Evolutionary conservation across 2,797 vertebrate genomes (phyloP).

Genomic region (Micropoecilia bifurca): DNA sequence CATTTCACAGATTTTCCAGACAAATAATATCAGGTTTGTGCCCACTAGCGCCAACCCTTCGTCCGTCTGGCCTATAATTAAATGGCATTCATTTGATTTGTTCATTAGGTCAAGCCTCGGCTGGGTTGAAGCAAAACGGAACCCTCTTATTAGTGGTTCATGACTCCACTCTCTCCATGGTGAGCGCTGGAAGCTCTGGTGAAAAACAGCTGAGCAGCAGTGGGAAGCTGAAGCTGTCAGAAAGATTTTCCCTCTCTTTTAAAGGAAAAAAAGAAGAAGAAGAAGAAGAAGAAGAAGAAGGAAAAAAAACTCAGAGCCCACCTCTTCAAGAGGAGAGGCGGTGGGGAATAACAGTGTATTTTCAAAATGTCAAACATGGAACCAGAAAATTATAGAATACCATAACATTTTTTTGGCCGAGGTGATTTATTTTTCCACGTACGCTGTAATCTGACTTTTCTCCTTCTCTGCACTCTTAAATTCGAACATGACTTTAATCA

Average conservation of each 20-base stretch:
- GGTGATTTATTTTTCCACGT: slow-evolving; percentile 1
- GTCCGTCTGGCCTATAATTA: slow-evolving; percentile 80
- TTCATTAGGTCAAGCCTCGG: slow-evolving; percentile 81
- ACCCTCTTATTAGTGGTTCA: slow-evolving; percentile 83
- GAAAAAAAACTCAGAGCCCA: slow-evolving; percentile 35
- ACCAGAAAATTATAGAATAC: slow-evolving; percentile 5
- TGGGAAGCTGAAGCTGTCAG: slow-evolving; percentile 45
- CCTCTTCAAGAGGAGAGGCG: slow-evolving; percentile 26
- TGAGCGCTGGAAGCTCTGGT: slow-evolving; percentile 47
- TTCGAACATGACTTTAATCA: slow-evolving; percentile 2
- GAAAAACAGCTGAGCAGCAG: slow-evolving; percentile 63
- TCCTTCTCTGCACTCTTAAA: background rate
- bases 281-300: too few species aligned
- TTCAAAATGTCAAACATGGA: slow-evolving; percentile 12
- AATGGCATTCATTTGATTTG: slow-evolving; percentile 82
- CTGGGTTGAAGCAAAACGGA: slow-evolving; percentile 70
- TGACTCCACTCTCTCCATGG: slow-evolving; percentile 75
- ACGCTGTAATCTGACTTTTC: background rate
- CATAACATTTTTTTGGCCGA: background rate
- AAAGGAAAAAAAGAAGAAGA: background rate
- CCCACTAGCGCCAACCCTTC: slow-evolving; percentile 77
- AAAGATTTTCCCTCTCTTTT: slow-evolving; percentile 61
- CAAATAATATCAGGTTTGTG: slow-evolving; percentile 82
- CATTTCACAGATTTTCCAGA: slow-evolving; percentile 82
- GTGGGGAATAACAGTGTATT: slow-evolving; percentile 7